phyloP scores from a whole-genome alignment of 2,797 vertebrate species.

The Anas flavirostris region DNA sequence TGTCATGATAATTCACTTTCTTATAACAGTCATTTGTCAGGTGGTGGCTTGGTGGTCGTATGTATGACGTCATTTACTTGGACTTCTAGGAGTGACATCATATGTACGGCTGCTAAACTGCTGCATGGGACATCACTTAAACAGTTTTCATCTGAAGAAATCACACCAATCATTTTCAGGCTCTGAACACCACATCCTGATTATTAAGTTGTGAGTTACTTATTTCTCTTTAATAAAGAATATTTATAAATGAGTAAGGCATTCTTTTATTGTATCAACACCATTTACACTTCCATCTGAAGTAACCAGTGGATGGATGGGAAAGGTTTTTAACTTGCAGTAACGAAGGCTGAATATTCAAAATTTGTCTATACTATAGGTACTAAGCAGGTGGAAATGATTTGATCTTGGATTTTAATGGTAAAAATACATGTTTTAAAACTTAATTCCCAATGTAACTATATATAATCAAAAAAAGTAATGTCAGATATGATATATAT shows the following conservation, averaged over 20 bases:
- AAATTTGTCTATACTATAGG: not conserved
- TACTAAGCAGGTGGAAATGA: not conserved
- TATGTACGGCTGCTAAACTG: slow-evolving; percentile 98
- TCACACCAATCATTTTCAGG: not conserved
- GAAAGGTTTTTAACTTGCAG: not conserved
- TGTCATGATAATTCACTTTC: not conserved
- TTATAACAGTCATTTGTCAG: slow-evolving; percentile 68
- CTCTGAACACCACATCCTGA: not conserved
- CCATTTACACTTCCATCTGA: not conserved
- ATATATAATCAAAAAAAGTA: not conserved
- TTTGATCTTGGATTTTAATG: not conserved
- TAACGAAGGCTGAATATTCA: not conserved
- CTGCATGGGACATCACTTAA: slow-evolving; percentile 86
- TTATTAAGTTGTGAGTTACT: slow-evolving; percentile 40
- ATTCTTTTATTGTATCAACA: slow-evolving; percentile 27
- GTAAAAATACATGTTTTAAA: not conserved
- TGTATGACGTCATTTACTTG: slow-evolving; percentile 98
- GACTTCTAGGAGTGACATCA: slow-evolving; percentile 96
- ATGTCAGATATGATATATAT: not conserved
- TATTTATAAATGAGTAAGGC: not conserved
- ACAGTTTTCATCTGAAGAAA: slow-evolving; percentile 51
- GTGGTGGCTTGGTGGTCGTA: slow-evolving; percentile 97
- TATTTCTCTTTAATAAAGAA: slow-evolving; percentile 52
- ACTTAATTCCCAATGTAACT: not conserved
- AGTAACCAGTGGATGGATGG: not conserved